Percentiles rank a stretch among this genome's conserved stretches.
These are phyloP conservation scores for Dysdera silvatica DNA, from an alignment of 1,140 invertebrate species.

Conservation along the genomic window DNA sequence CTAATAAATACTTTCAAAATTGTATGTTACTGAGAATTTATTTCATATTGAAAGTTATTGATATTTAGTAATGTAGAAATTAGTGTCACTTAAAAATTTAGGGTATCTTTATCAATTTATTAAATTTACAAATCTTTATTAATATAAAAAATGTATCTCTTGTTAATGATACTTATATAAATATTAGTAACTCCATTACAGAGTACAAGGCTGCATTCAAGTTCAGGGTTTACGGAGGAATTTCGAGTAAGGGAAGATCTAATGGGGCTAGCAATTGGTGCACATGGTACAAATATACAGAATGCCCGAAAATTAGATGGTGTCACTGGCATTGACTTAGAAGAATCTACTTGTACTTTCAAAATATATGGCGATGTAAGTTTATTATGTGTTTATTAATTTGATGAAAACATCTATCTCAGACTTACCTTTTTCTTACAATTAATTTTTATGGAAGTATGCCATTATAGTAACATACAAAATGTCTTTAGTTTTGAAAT, in stretches of 20 bases:
- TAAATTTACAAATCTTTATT: too few relatives aligned
- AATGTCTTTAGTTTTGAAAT: too few relatives aligned
- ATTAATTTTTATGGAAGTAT: too few relatives aligned
- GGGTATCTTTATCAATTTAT: neutral
- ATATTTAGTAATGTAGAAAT: neutral
- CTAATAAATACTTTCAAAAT: too few relatives aligned
- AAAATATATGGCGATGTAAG: conserved; percentile 61
- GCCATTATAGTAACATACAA: too few relatives aligned
- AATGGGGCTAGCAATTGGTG: conserved; percentile 86
- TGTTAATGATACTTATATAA: too few relatives aligned
- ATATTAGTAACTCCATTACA: too few relatives aligned
- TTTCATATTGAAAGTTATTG: neutral
- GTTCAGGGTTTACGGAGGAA: conserved; percentile 66
- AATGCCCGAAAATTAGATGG: conserved; percentile 87
- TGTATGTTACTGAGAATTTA: too few relatives aligned
- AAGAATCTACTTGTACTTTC: conserved; percentile 90
- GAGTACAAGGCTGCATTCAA: conserved; percentile 17
- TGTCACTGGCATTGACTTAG: conserved; percentile 91
- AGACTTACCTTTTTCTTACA: too few relatives aligned
- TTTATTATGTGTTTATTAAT: neutral
- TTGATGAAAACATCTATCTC: neutral
- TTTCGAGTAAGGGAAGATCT: conserved; percentile 90
- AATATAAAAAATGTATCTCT: too few relatives aligned
- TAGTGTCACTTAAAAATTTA: neutral
- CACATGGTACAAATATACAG: conserved; percentile 94